Evolutionary conservation across 2,797 vertebrate genomes (phyloP).

Genomic region (Rhincodon typus): DNA sequence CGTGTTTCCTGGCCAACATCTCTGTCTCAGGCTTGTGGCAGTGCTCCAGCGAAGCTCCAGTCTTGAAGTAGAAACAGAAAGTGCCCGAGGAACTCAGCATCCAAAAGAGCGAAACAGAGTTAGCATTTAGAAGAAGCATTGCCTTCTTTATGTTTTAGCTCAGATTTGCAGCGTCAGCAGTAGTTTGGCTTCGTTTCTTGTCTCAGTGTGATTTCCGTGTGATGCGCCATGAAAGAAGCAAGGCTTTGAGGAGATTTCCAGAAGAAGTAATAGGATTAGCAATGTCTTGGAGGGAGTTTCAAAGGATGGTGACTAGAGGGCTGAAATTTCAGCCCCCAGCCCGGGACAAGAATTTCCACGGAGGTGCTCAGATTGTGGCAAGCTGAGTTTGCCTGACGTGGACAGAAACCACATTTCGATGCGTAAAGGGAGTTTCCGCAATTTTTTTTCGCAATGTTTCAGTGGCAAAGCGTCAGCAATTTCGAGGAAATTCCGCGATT

Average conservation of each 20-base stretch:
- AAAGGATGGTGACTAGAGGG: neutral
- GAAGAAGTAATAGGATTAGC: neutral
- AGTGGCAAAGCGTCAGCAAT: neutral
- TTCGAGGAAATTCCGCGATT: neutral
- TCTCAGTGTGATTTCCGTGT: neutral
- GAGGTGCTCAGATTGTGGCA: neutral
- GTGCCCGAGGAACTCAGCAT: no score
- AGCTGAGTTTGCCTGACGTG: neutral
- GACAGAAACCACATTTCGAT: neutral
- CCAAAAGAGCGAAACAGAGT: no score
- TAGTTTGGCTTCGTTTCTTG: neutral
- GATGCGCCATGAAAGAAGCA: neutral
- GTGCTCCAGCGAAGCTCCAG: no score
- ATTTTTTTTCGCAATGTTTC: neutral
- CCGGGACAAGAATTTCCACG: neutral
- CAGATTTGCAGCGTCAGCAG: no score
- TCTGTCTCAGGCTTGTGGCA: no score
- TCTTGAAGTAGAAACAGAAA: no score
- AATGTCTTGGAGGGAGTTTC: neutral
- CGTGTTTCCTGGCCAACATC: no score
- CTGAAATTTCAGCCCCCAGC: neutral
- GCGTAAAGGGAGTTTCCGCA: neutral
- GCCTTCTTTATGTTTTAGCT: no score
- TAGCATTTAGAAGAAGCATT: no score
- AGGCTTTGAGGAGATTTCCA: neutral